Percentiles rank a stretch among this genome's conserved stretches.
phyloP scores from a whole-genome alignment of 2,888 invertebrate species.

The Limenitis camilla region DNA sequence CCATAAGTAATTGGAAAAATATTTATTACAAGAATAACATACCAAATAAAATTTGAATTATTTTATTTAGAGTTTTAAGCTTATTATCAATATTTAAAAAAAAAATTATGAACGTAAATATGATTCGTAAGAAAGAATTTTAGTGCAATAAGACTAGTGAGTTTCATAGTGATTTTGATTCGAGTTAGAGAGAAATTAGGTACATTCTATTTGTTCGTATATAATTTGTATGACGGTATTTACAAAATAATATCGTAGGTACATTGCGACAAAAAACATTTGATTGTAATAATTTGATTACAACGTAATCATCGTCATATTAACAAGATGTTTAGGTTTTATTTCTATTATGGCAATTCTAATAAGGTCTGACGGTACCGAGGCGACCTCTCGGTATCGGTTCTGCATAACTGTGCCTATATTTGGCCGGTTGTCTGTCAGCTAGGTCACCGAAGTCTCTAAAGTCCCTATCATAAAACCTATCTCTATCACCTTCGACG shows the following conservation, averaged over 20 bases:
- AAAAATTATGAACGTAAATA: no score
- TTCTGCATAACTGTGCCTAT: constrained; percentile 80
- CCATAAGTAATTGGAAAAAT: no score
- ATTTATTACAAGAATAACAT: no score
- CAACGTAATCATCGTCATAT: constrained; percentile 17
- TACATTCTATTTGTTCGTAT: constrained; percentile 9
- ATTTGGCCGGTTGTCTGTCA: constrained; percentile 61
- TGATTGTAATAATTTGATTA: constrained; percentile 15
- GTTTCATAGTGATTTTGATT: not conserved
- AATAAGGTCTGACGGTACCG: constrained; percentile 68
- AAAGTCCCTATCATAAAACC: constrained; percentile 63
- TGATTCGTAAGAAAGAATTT: no score
- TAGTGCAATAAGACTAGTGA: constrained; percentile 5
- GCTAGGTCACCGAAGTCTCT: constrained; percentile 61
- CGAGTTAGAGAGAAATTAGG: not conserved
- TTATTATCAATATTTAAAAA: no score
- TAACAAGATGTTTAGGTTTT: constrained; percentile 10
- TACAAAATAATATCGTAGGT: constrained; percentile 12
- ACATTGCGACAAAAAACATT: constrained; percentile 11
- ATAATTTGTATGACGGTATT: constrained; percentile 11
- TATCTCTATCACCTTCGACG: constrained; percentile 57
- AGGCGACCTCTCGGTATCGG: constrained; percentile 72
- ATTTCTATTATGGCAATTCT: constrained; percentile 63
- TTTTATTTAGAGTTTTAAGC: no score
- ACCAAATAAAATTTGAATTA: no score